Evolutionary conservation across 2,797 vertebrate species (phyloP), one percentile per base, ranked within the genome.

Genomic region (Lutjanus argentimaculatus): DNA sequence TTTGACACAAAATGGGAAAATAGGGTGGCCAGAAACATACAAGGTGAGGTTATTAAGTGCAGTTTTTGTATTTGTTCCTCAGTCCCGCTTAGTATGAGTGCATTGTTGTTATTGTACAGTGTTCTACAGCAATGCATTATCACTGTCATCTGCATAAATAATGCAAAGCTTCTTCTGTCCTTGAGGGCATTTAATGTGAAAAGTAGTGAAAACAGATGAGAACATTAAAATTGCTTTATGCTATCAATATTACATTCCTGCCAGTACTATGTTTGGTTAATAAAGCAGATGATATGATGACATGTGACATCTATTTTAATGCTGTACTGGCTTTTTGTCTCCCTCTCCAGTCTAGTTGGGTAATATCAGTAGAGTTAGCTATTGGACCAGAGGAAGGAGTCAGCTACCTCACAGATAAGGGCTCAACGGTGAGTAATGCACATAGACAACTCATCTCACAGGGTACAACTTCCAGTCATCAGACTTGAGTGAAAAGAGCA

Each of bases 341-440:
- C 48, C 22, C 53, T 55, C 72, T 85, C 36, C 16, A 99, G 99
- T 99, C 97, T 84, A 99, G 98, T 93, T 99, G 98, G 99, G 97
- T 99, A 85, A 99, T 99, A 93, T 97, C 98, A 1, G 99, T 99
- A 70, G 98, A 99, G 77, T 90, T 99, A 89, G 99, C 98, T 8
- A 99, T 99, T 0, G 99, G 99, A 86, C 99, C 99, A 1, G 99
- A 99, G 91, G 98, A 99, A 92, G 99, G 99, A 83, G 99, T 99
- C 96, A 99, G 99, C 94, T 99, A 99, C 96, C 97, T 99, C 91
- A 99, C 99, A 46, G 99, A 99, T 95, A 99, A 99, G 92, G 98
- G 98, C 89, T 99, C 97, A 72, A 98, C 93, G 64, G 99, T 99
- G 90, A 97, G 97, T 82, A 16, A 70, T 25, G 0, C 72, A 66